These are phyloP conservation scores for Notiomystis cincta DNA, from an alignment of 2,113 vertebrate genomes.

Conservation along the genomic window DNA sequence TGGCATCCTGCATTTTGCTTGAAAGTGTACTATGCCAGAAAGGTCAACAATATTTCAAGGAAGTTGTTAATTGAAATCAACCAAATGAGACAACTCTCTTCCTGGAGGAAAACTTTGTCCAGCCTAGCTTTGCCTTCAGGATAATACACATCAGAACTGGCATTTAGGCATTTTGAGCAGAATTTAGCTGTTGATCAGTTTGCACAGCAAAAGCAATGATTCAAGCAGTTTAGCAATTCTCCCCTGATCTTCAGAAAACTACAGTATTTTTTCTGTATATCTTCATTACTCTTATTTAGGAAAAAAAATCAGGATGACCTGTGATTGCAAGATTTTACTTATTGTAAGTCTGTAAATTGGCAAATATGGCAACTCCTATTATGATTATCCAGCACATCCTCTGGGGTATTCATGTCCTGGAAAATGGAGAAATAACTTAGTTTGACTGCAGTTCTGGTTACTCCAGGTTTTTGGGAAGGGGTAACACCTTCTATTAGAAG, in stretches of 20 bases:
- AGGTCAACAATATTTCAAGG: conserved; percentile 58
- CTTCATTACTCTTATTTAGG: neutral
- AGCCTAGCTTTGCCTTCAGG: neutral
- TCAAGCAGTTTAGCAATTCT: neutral
- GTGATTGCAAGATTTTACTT: neutral
- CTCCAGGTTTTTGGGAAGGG: neutral
- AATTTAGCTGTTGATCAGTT: neutral
- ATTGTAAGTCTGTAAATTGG: neutral
- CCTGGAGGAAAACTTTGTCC: neutral
- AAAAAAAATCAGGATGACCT: neutral
- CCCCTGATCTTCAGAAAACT: neutral
- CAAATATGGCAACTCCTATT: neutral
- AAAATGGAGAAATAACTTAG: neutral
- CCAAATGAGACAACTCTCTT: conserved; percentile 56
- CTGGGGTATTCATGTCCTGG: neutral
- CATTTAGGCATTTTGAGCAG: neutral
- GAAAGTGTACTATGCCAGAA: conserved; percentile 35
- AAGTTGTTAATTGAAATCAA: conserved; percentile 65
- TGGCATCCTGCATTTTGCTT: conserved; percentile 48
- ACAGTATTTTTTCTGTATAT: neutral
- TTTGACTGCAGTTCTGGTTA: neutral
- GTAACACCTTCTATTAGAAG: neutral
- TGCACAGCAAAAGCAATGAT: neutral
- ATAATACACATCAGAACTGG: neutral
- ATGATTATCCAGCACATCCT: neutral